Evolutionary conservation across 2,113 vertebrate genomes (phyloP), one percentile per base, ranked within the genome.

Genomic region (Psephotus haematonotus): DNA sequence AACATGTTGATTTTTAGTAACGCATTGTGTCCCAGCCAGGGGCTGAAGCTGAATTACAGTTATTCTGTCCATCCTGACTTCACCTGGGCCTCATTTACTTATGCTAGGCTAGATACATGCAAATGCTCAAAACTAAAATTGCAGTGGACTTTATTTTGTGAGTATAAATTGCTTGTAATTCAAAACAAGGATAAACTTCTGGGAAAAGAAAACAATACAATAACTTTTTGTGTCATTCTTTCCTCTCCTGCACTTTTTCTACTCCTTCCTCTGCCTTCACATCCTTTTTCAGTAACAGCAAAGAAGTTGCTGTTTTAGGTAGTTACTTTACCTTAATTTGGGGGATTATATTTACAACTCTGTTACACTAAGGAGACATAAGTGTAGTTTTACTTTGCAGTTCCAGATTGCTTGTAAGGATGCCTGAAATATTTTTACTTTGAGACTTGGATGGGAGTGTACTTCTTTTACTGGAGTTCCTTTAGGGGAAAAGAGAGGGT

Each of bases 21-120:
- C 1, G 3, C 2, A 6, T 84, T 52, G 10, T 57, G 10, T 75
- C 63, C 59, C 0, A 1, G 4, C 18, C 2, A 5, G 27, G 7
- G 22, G 6, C 62, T 76, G 41, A 92, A 80, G 27, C 46, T 67
- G 44, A 70, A 59, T 79, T 88, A 15, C 8, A 33, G 11, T 92
- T 80, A 10, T 11, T 6, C 9, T 47, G 39, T 78, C 31, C 24
- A 4, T 70, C 18, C 5, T 75, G 53, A 33, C 12, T 78, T 86
- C 14, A 52, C 49, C 13, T 67, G 27, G 53, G 46, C 27, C 14
- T 81, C 35, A 10, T 49, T 74, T 74, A 78, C 16, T 68, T 80
- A 25, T 12, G 15, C 35, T 49, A 17, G 41, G 41, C 31, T 57
- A 28, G 37, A 13, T 59, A 6, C 6, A 69, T 39, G 18, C 44